These are phyloP conservation scores for Eurystomus glaucurus DNA, from an alignment of 2,797 vertebrate species.

Conservation along the genomic window DNA sequence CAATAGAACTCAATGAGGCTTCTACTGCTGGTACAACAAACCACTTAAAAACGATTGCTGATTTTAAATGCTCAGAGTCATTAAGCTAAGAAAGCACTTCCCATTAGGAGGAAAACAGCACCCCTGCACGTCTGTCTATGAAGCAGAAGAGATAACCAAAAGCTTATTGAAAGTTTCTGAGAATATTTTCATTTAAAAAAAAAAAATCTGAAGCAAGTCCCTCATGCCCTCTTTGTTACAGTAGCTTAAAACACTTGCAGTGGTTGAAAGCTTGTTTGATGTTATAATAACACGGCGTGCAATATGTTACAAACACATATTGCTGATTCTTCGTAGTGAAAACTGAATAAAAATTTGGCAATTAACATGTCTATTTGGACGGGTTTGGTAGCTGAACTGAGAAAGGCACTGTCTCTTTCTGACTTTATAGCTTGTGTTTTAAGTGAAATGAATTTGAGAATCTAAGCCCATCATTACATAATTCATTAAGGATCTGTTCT, in stretches of 20 bases:
- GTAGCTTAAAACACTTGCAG: background rate
- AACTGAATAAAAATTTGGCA: background rate
- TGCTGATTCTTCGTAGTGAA: background rate
- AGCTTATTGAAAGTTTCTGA: background rate
- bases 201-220: background rate
- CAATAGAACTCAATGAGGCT: slow-evolving; percentile 69
- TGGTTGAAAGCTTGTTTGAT: background rate
- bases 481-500: background rate
- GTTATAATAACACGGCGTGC: background rate
- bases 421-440: background rate
- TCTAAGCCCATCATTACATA: background rate
- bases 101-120: background rate
- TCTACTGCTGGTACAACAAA: slow-evolving; percentile 23
- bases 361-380: background rate
- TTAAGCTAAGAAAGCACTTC: slow-evolving; percentile 51
- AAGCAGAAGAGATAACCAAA: slow-evolving; percentile 1
- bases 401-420: background rate
- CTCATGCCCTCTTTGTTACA: background rate
- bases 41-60: slow-evolving; percentile 34
- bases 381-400: background rate
- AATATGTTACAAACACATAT: background rate
- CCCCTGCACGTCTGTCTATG: background rate
- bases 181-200: background rate
- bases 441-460: background rate
- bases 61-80: slow-evolving; percentile 45